Evolutionary conservation across 2,113 vertebrate genomes (phyloP).

Genomic region (Cricetomys ansorgei): DNA sequence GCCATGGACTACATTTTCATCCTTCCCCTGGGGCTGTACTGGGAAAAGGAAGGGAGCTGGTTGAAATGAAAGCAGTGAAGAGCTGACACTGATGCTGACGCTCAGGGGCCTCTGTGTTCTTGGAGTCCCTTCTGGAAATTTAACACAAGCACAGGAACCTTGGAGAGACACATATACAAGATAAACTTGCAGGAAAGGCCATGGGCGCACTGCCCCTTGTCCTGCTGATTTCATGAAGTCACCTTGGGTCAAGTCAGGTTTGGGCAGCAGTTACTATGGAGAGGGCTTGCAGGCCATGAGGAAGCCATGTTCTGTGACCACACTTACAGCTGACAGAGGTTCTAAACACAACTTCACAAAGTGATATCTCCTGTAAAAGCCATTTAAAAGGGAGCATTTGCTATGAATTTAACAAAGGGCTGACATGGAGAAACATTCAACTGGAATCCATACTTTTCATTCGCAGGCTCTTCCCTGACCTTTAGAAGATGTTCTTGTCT

Average conservation of each 20-base stretch:
- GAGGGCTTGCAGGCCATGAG: not conserved
- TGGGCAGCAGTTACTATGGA: not conserved
- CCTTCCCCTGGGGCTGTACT: not conserved
- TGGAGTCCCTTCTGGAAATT: not conserved
- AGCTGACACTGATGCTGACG: not conserved
- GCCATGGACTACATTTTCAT: not conserved
- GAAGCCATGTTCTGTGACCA: not conserved
- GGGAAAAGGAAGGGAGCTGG: not conserved
- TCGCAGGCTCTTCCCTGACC: not conserved
- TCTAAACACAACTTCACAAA: not conserved
- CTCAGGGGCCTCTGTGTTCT: not conserved
- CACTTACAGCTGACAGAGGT: not conserved
- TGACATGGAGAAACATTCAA: not conserved
- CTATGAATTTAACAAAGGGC: not conserved
- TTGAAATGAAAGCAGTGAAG: not conserved
- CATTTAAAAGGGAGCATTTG: not conserved
- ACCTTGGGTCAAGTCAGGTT: not conserved
- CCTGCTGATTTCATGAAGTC: not conserved
- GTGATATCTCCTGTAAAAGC: not conserved
- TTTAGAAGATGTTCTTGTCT: not conserved
- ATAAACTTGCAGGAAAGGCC: not conserved
- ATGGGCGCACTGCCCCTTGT: not conserved
- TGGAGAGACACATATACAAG: not conserved
- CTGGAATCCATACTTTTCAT: not conserved
- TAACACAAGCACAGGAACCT: not conserved